These are phyloP conservation scores for Abrostola triplasia DNA, from an alignment of 2,888 invertebrate genomes.

Conservation along the genomic window DNA sequence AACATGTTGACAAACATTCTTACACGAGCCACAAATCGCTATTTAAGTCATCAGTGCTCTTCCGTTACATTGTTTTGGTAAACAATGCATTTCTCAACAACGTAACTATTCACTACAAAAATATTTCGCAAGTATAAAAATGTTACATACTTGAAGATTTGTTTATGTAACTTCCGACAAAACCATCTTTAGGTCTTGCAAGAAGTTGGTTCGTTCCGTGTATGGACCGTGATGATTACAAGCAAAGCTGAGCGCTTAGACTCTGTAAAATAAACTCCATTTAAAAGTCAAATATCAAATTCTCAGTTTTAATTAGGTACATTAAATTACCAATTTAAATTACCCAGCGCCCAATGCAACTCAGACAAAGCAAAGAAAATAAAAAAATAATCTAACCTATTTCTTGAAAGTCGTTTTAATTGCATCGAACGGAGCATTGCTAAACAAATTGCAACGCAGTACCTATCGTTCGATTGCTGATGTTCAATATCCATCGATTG, in stretches of 20 bases:
- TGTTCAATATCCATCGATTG: slow-evolving; percentile 35
- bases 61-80: too few relatives aligned
- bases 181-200: too few relatives aligned
- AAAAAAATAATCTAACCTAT: neutral
- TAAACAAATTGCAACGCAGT: slow-evolving; percentile 5
- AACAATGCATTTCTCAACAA: too few relatives aligned
- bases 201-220: too few relatives aligned
- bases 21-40: too few relatives aligned
- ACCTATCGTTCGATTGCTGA: slow-evolving; percentile 19
- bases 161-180: too few relatives aligned
- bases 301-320: neutral
- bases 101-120: too few relatives aligned
- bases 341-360: neutral
- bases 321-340: neutral
- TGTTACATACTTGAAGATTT: too few relatives aligned
- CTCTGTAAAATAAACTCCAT: neutral
- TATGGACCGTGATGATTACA: neutral
- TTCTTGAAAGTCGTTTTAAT: too few relatives aligned
- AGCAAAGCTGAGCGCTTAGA: neutral
- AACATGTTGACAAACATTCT: too few relatives aligned
- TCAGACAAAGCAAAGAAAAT: neutral
- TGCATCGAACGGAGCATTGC: neutral
- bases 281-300: neutral
- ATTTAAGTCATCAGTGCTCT: too few relatives aligned
- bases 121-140: too few relatives aligned